These are phyloP conservation scores for Drosophila bifasciata DNA, from an alignment of 1,140 invertebrate genomes.

Conservation along the genomic window DNA sequence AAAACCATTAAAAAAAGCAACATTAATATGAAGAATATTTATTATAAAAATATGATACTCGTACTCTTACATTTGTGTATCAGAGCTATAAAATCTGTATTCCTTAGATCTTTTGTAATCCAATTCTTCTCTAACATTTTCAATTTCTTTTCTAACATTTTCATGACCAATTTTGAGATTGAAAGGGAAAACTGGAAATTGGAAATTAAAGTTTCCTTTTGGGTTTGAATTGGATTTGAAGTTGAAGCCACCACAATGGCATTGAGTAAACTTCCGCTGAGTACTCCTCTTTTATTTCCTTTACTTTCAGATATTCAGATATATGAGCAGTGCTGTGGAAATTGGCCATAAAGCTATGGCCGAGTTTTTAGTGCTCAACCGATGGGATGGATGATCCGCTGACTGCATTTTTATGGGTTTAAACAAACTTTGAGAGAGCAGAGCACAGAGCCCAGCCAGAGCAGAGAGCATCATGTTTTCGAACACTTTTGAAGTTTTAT, in stretches of 20 bases:
- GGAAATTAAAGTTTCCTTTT: constrained; percentile 35
- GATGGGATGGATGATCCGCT: constrained; percentile 1
- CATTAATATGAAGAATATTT: too few relatives aligned
- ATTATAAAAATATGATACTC: too few relatives aligned
- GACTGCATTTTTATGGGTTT: constrained; percentile 77
- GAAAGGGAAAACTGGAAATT: too few relatives aligned
- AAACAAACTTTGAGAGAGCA: constrained; percentile 74
- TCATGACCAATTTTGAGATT: constrained; percentile 38
- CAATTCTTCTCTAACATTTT: constrained; percentile 2
- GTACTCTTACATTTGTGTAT: too few relatives aligned
- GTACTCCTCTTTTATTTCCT: neutral
- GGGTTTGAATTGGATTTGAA: too few relatives aligned
- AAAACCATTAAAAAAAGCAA: too few relatives aligned
- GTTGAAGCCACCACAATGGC: constrained; percentile 7
- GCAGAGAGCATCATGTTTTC: constrained; percentile 66
- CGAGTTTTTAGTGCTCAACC: constrained; percentile 63
- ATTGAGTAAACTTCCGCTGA: constrained; percentile 70
- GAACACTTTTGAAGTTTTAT: constrained; percentile 82
- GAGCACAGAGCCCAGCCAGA: too few relatives aligned
- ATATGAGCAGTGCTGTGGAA: constrained; percentile 23
- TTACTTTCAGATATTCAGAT: constrained; percentile 8
- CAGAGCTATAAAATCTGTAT: constrained; percentile 11
- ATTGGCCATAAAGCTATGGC: constrained; percentile 70
- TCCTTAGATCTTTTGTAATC: constrained; percentile 5
- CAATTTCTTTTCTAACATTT: constrained; percentile 1